Base-by-base conservation (phyloP, 2,888 invertebrate species). In the Leucoma salicis region DNA sequence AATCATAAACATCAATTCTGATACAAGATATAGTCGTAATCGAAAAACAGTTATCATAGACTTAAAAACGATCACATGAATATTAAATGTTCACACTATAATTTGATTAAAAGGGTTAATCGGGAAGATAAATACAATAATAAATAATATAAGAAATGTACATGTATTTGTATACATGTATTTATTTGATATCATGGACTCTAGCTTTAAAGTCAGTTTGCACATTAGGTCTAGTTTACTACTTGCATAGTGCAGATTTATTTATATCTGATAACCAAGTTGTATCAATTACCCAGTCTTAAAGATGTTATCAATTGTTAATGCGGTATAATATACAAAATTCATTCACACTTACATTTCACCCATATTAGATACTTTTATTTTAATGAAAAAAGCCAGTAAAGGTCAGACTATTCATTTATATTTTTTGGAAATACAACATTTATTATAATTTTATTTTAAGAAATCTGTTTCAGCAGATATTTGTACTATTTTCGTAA, bases 61-160 rank as follows among this genome's bases (percentile, higher is more conserved):
- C 32, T 24, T 13, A 37, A 44, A 3, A 27, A 37, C 8, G 29
- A 15, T 6, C 24, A 27, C 16, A 42, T 41, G 27, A 34, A 11
- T 31, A 25, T 24, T 31, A 12, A 16, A 13, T 44, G 16, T 31
- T 32, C 34, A 27, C 33, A 38, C 24, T 25, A 45, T 51, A 39
- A 49, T 39, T 46, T 57, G 49, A 57, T 57, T 57, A 21, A 57
- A 28, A 15, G 29, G 29, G 31, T 47, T 39, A 47, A 49, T 46
- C 43, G 6, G 2, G 13, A 29, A 29, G 27, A 29, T 12, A 13
- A 2, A 27, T 29, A 2, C 8, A 13, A 13, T 29, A 11, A 27
- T 27, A 27, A 11, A n/a, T 5, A 7, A 4, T 7, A 5, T 18
- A 18, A 18, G 3, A 18, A 18, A 18, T 18, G 7, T 18, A 5